Percentiles rank a stretch among this genome's conserved stretches.
Conservation (phyloP, 2,797 vertebrate species). For the Zalophus californianus region DNA sequence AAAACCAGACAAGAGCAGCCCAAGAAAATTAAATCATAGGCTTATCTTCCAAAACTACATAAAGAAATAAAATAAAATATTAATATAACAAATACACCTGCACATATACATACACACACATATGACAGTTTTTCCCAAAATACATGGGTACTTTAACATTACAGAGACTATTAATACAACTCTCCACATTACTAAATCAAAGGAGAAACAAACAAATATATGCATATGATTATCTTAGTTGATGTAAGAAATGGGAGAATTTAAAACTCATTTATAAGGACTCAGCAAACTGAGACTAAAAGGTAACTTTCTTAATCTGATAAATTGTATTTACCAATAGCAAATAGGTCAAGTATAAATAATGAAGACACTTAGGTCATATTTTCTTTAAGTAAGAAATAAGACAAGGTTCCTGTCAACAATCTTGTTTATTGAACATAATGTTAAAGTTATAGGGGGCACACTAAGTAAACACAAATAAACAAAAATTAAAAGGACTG, state of each 20-base stretch:
- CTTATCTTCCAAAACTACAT: neutral
- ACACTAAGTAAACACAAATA: neutral
- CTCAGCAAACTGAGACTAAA: neutral
- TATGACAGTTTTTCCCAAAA: neutral
- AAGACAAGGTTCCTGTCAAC: neutral
- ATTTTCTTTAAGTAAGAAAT: neutral
- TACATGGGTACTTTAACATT: neutral
- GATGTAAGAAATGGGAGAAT: neutral
- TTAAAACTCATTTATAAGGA: neutral
- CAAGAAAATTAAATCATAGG: neutral
- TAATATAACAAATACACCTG: neutral
- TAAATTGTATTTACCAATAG: neutral
- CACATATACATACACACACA: neutral
- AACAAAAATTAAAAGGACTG: neutral
- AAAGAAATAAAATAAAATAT: neutral
- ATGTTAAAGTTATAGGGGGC: neutral
- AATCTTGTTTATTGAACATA: neutral
- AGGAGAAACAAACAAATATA: neutral
- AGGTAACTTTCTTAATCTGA: neutral
- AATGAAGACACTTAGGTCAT: neutral
- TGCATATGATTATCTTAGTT: neutral
- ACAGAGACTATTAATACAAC: neutral
- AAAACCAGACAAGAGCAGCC: neutral
- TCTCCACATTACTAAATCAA: neutral
- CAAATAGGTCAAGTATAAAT: neutral